Percentiles rank a stretch among this genome's conserved stretches.
These are phyloP conservation scores for Limosa lapponica DNA, from an alignment of 2,797 vertebrate species.

Conservation along the genomic window DNA sequence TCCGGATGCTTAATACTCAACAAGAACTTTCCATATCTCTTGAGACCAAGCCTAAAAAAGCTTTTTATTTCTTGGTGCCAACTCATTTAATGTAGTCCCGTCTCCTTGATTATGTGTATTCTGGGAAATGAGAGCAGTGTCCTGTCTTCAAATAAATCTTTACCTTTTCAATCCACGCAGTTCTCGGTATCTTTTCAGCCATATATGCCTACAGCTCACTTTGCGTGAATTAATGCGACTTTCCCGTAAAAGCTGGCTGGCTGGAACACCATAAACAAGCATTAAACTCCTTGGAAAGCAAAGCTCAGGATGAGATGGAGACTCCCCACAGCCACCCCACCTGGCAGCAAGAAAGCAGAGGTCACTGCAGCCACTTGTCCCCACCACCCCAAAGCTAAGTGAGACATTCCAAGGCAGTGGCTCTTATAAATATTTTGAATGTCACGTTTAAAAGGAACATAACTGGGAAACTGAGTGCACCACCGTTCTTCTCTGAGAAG, in stretches of 20 bases:
- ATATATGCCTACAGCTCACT: neutral
- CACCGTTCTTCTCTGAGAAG: neutral
- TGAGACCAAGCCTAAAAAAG: neutral
- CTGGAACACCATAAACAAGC: neutral
- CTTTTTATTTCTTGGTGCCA: neutral
- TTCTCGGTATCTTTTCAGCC: neutral
- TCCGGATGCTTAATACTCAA: neutral
- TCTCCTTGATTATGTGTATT: neutral
- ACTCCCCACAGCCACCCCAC: neutral
- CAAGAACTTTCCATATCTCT: neutral
- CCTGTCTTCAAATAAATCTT: neutral
- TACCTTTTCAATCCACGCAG: neutral
- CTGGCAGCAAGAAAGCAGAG: neutral
- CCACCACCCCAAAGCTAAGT: neutral
- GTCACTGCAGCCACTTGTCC: rapidly evolving
- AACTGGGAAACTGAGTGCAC: neutral
- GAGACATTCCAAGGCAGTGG: neutral
- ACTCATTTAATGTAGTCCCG: neutral
- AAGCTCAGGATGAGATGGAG: neutral
- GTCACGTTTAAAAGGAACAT: neutral
- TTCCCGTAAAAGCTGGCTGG: neutral
- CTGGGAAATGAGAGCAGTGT: neutral
- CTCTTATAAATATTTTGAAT: neutral
- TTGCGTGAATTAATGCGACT: neutral
- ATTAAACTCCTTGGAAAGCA: neutral